Conservation (phyloP, 1,140 invertebrate genomes). For the Drosophila rhopaloa region DNA sequence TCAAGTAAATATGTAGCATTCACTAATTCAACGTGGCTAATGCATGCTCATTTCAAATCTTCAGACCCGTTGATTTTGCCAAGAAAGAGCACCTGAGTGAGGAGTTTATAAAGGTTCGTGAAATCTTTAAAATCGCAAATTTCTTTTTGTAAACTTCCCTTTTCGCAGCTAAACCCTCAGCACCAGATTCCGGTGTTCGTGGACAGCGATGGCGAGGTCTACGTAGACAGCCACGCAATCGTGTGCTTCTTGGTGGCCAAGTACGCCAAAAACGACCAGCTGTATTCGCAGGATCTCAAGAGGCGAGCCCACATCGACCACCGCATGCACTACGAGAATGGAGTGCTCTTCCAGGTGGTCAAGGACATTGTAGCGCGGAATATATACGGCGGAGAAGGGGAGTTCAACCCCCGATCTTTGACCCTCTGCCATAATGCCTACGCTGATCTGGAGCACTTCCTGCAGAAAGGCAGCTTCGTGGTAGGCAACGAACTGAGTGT, state of each 20-base stretch:
- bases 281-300: slow-evolving; percentile 89
- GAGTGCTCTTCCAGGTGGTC: slow-evolving; percentile 86
- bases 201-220: slow-evolving; percentile 87
- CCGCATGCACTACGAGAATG: slow-evolving; percentile 89
- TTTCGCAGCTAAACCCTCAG: slow-evolving; percentile 87
- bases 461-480: slow-evolving; percentile 83
- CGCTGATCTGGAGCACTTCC: slow-evolving; percentile 85
- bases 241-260: slow-evolving; percentile 89
- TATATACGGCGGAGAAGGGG: slow-evolving; percentile 74
- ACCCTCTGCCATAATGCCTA: slow-evolving; percentile 85
- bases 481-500: slow-evolving; percentile 86
- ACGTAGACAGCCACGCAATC: slow-evolving; percentile 89
- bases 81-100: slow-evolving; percentile 71
- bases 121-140: too few relatives aligned
- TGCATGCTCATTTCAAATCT: neutral
- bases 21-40: neutral
- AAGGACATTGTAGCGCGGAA: slow-evolving; percentile 77
- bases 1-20: slow-evolving; percentile 68
- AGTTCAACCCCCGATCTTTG: slow-evolving; percentile 54
- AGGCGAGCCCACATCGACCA: slow-evolving; percentile 89
- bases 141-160: neutral
- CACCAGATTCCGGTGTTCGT: slow-evolving; percentile 88
- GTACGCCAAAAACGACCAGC: slow-evolving; percentile 87
- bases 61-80: slow-evolving; percentile 70
- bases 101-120: slow-evolving; percentile 68